These are phyloP conservation scores for Ceryle rudis DNA, from an alignment of 2,797 vertebrate species.

Conservation along the genomic window DNA sequence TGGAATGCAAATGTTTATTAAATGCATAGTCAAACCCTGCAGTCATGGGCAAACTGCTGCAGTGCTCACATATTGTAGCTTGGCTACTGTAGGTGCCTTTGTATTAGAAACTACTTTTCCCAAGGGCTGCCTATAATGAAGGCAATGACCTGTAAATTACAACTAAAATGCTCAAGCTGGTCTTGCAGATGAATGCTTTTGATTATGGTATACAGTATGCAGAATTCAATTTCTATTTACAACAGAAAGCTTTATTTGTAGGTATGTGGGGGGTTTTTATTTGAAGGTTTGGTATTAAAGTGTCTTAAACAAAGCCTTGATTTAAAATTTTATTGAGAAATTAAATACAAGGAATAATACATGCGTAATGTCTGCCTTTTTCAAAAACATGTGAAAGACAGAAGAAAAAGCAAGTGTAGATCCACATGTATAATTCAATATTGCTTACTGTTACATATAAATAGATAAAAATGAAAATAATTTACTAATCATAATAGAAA, in stretches of 20 bases:
- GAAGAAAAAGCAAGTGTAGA: neutral
- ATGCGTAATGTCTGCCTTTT: neutral
- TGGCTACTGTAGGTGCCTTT: conserved; percentile 27
- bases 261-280: rapidly evolving
- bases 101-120: conserved; percentile 51
- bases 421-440: neutral
- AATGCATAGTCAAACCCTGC: conserved; percentile 33
- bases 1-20: conserved; percentile 56
- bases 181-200: conserved; percentile 64
- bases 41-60: neutral
- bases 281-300: neutral
- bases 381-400: neutral
- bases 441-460: neutral
- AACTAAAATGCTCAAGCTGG: conserved; percentile 43
- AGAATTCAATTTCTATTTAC: conserved; percentile 60
- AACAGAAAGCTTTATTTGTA: neutral
- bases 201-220: conserved; percentile 28
- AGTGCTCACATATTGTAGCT: neutral
- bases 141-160: conserved; percentile 65
- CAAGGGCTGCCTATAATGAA: conserved; percentile 50
- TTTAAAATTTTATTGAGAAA: neutral
- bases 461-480: neutral
- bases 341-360: neutral
- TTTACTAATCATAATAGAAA: neutral
- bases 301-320: neutral